Evolutionary conservation across 2,113 vertebrate genomes (phyloP).

Genomic region (Dromaius novaehollandiae): DNA sequence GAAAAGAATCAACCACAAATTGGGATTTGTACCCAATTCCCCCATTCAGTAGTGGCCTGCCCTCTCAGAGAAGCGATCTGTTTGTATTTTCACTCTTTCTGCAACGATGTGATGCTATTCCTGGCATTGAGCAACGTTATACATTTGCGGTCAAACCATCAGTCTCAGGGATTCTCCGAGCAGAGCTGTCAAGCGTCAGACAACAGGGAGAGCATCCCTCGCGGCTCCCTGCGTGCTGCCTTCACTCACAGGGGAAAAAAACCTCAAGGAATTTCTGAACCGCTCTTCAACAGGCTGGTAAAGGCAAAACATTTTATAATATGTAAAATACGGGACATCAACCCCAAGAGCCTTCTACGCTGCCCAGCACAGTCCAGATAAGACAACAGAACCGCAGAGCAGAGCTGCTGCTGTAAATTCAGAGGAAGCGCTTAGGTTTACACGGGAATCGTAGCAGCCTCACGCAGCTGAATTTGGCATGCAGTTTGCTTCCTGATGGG

Average conservation of each 20-base stretch:
- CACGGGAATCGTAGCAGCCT: neutral
- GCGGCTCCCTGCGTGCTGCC: neutral
- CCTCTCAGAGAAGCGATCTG: neutral
- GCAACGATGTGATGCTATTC: neutral
- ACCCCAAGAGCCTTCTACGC: fast-evolving
- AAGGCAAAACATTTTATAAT: neutral
- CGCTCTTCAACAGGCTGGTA: neutral
- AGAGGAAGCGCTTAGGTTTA: neutral
- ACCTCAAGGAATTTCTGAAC: neutral
- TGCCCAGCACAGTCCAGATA: neutral
- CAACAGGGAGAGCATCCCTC: neutral
- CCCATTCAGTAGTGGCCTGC: too few species aligned
- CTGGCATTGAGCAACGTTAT: neutral
- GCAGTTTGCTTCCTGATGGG: neutral
- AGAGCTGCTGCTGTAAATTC: neutral
- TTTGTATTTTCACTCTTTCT: neutral
- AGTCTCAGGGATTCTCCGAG: neutral
- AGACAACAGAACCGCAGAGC: neutral
- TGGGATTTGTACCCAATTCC: neutral
- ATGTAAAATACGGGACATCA: neutral
- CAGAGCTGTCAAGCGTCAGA: neutral
- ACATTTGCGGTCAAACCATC: neutral
- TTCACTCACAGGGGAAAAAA: neutral
- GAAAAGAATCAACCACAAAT: neutral
- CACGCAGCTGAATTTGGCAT: neutral